phyloP scores from a whole-genome alignment of 2,888 invertebrate species.

The Orthonychiurus folsomi region DNA sequence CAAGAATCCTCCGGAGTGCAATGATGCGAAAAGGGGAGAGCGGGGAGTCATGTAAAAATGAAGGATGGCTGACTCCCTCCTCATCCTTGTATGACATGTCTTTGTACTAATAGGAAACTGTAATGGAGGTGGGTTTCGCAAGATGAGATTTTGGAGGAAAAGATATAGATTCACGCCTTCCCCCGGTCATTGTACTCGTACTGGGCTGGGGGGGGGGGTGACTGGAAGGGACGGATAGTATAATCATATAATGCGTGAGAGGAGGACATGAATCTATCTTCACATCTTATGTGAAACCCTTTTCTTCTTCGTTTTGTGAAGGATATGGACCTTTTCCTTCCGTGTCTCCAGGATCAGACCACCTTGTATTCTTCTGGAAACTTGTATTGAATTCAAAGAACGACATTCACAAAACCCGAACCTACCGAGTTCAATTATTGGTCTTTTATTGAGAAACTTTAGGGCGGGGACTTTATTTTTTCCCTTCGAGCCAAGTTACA shows the following conservation, averaged over 20 bases:
- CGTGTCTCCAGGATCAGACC: background rate
- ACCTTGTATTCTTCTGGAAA: background rate
- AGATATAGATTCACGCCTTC: background rate
- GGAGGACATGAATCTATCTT: background rate
- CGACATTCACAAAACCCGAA: too few species aligned
- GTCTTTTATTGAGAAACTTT: background rate
- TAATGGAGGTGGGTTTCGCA: background rate
- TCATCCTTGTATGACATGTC: background rate
- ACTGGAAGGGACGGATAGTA: background rate
- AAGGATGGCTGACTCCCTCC: background rate
- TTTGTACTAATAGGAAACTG: background rate
- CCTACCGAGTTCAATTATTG: background rate
- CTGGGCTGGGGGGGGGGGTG: too few species aligned
- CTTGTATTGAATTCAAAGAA: background rate
- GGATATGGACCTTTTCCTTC: background rate
- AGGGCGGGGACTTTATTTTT: too few species aligned
- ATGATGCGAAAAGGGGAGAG: background rate
- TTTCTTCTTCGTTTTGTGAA: background rate
- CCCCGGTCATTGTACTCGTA: too few species aligned
- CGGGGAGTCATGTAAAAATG: too few species aligned
- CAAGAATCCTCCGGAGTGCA: background rate
- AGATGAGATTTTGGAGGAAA: background rate
- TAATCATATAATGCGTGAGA: constrained; percentile 1
- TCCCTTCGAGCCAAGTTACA: too few species aligned
- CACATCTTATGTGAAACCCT: background rate